Evolutionary conservation across 2,113 vertebrate genomes (phyloP).

Genomic region (Indri indri): DNA sequence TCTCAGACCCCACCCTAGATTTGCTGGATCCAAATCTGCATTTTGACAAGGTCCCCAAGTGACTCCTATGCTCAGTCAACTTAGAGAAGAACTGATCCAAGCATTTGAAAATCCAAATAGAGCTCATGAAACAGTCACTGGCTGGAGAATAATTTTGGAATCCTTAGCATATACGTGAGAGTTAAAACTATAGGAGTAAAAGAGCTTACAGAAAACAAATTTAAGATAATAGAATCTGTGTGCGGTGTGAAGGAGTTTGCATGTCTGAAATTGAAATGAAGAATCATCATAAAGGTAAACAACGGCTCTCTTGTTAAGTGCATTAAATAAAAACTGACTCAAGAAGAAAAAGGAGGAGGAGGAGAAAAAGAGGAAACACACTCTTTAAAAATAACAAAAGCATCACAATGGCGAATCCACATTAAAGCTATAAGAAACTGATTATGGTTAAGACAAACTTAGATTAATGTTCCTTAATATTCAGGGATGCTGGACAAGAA

Average conservation of each 20-base stretch:
- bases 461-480: background rate
- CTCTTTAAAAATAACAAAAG: background rate
- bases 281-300: slow-evolving; percentile 6
- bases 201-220: slow-evolving; percentile 1
- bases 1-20: background rate
- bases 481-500: background rate
- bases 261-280: background rate
- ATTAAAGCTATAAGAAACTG: background rate
- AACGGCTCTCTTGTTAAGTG: background rate
- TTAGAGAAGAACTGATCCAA: background rate
- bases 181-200: background rate
- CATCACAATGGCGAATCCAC: background rate
- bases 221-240: background rate
- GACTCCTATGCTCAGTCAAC: background rate
- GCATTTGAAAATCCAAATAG: background rate
- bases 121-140: background rate
- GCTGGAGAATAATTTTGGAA: background rate
- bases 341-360: background rate
- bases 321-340: slow-evolving; percentile 21
- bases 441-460: background rate
- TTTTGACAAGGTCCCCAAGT: background rate
- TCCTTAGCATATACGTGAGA: background rate
- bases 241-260: background rate
- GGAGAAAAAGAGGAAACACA: background rate
- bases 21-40: background rate